Evolutionary conservation across 2,797 vertebrate genomes (phyloP).

Genomic region (Gambusia yucatana): DNA sequence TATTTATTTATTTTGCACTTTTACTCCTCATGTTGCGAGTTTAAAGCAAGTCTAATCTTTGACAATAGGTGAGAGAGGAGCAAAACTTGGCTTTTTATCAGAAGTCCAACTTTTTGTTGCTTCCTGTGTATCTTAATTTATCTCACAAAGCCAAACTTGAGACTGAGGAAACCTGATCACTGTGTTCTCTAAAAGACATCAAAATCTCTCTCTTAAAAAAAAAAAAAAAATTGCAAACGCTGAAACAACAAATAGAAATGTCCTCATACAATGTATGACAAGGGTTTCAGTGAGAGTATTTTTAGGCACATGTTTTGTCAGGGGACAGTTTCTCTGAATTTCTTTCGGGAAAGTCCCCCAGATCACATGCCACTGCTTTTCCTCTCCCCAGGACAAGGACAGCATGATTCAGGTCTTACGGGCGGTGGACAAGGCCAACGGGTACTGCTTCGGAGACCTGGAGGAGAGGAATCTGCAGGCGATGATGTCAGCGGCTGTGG

Average conservation of each 20-base stretch:
- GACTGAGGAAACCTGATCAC: background rate
- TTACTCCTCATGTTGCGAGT: background rate
- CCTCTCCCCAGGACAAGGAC: slow-evolving; percentile 87
- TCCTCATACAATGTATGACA: background rate
- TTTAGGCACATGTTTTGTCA: slow-evolving; percentile 1
- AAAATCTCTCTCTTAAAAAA: background rate
- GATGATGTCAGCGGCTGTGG: slow-evolving; percentile 94
- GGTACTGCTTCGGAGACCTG: slow-evolving; percentile 91
- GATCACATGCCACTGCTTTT: slow-evolving; percentile 29
- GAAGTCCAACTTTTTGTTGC: slow-evolving; percentile 5
- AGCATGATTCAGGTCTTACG: slow-evolving; percentile 90
- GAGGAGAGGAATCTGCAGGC: slow-evolving; percentile 91
- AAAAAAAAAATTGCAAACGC: background rate
- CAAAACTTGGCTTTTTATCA: background rate
- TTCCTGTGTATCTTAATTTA: slow-evolving; percentile 12
- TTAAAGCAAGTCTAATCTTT: background rate
- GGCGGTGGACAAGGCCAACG: slow-evolving; percentile 95
- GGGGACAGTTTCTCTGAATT: slow-evolving; percentile 17
- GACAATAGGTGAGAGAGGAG: slow-evolving; percentile 14
- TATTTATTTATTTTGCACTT: background rate
- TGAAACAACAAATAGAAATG: background rate
- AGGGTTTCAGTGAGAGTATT: slow-evolving; percentile 1
- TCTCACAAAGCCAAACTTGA: slow-evolving; percentile 12
- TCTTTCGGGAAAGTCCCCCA: slow-evolving; percentile 5
- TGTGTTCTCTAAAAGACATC: slow-evolving; percentile 22